phyloP scores from a whole-genome alignment of 2,797 vertebrate species.

The Remorina albescens region DNA sequence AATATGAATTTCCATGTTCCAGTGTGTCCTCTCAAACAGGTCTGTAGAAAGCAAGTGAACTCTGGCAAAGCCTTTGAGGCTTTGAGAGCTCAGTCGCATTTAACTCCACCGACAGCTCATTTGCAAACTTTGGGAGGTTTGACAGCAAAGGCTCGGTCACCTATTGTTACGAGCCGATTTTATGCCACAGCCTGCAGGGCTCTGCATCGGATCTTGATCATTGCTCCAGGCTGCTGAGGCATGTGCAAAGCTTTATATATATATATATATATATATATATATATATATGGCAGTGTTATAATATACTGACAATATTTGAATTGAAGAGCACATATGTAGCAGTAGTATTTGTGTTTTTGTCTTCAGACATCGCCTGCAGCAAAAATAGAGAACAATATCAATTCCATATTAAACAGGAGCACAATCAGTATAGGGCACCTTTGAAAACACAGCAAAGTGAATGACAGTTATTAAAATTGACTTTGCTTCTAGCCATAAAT shows the following conservation, averaged over 20 bases:
- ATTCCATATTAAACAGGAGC: slow-evolving; percentile 63
- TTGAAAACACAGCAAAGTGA: slow-evolving; percentile 64
- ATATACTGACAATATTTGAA: slow-evolving; percentile 31
- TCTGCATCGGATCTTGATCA: slow-evolving; percentile 53
- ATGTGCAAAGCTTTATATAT: slow-evolving; percentile 33
- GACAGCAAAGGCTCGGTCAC: slow-evolving; percentile 46
- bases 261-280: slow-evolving; percentile 26
- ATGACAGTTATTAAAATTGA: slow-evolving; percentile 71
- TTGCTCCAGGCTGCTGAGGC: slow-evolving; percentile 60
- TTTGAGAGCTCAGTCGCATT: slow-evolving; percentile 27
- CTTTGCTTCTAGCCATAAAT: slow-evolving; percentile 64
- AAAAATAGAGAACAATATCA: slow-evolving; percentile 31
- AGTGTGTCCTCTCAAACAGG: slow-evolving; percentile 16
- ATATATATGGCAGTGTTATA: slow-evolving; percentile 16
- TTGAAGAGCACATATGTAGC: slow-evolving; percentile 19
- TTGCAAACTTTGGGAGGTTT: slow-evolving; percentile 59
- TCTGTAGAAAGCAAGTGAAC: slow-evolving; percentile 6
- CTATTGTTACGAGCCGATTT: slow-evolving; percentile 52
- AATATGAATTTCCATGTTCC: slow-evolving; percentile 30
- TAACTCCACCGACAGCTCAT: slow-evolving; percentile 55
- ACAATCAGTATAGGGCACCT: slow-evolving; percentile 51
- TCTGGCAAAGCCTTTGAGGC: too few relatives aligned
- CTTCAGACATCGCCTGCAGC: slow-evolving; percentile 24
- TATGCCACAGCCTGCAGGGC: slow-evolving; percentile 37
- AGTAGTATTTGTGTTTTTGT: slow-evolving; percentile 2